Base-by-base conservation (phyloP, 2,888 invertebrate genomes). In the Thera britannica region DNA sequence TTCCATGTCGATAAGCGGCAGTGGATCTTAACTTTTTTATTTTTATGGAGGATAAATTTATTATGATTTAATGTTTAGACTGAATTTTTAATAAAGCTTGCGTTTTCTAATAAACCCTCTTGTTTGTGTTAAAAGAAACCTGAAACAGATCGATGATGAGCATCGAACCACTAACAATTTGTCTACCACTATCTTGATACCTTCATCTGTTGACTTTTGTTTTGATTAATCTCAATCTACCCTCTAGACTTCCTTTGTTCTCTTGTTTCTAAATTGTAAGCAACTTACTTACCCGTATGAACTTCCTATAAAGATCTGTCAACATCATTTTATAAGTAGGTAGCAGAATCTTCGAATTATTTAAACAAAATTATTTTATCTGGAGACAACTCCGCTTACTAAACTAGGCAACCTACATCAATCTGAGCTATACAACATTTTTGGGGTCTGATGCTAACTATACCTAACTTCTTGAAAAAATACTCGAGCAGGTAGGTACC, bases 41-140 rank as follows among this genome's bases (percentile, higher is more conserved):
- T 89, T 84, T 86, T 84, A 82, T 79, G 75, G 75, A 78, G 74
- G 75, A 81, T 81, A 85, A 81, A 85, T 82, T 23, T 88, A 82
- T 86, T 56, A 83, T 83, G 80, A 82, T 83, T 81, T 67, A 77
- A 84, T 90, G 84, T 88, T 86, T 90, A 90, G 92, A 93, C 91
- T 93, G 90, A 92, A 83, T 86, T 90, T 91, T 87, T 91, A 93
- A 93, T 93, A 93, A 93, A 93, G 93, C 93, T 93, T 93, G 91
- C 88, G 83, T 88, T 91, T 91, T 90, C 87, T 87, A 88, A 85
- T 86, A 84, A 75, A 79, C 77, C 81, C 81, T 85, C 80, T 85
- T 88, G 84, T 86, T 87, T 85, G 83, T 88, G 83, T 82, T 82
- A 77, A 83, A 80, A 82, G 83, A 78, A 79, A 77, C 80, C 81